Base-by-base conservation (phyloP, 2,888 invertebrate genomes). In the Drosophila suboccidentalis region DNA sequence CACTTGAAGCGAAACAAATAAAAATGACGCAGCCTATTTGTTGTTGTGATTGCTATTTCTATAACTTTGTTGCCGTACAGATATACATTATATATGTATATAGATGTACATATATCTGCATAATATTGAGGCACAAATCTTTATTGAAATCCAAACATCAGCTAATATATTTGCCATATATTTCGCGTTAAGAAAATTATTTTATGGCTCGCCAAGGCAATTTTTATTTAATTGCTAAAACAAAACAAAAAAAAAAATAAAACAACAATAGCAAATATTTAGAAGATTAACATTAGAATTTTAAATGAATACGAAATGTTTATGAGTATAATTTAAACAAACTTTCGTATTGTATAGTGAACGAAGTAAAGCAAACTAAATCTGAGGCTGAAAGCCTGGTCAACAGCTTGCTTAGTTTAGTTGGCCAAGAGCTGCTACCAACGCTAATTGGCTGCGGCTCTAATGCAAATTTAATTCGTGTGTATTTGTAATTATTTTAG, bases 1-100 rank as follows among this genome's bases (percentile, higher is more conserved):
- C 90, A 87, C 89, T 89, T 78, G 76, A 82, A 78, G 86, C 75
- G 88, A 87, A 85, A 85, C 87, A 87, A 85, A 89, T 87, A 87
- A 86, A 89, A 87, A 69, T 87, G 89, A 89, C 82, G 89, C 85
- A 86, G 83, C 67, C 76, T 72, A 70, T 86, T 73, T 43, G 50
- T 22, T 71, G 53, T 55, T 57, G 43, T 38, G 38, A 38, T 38
- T 59, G 57, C 39, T 69, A 55, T 13, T 53, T 50, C 67, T 54
- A 67, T 61, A 80, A 80, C 61, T 49, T 78, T 78, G 76, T 74
- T 65, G 74, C 63, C 49, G n/a, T 26, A 36, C 41, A 66, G 38
- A 13, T 36, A 36, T 2, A 36, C 36, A 36, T 36, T 29, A 71
- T 39, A 46, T 19, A 60, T 51, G 41, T 41, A 70, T 13, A 60